These are phyloP conservation scores for Sericinus montela DNA, from an alignment of 2,888 invertebrate species.

Conservation along the genomic window DNA sequence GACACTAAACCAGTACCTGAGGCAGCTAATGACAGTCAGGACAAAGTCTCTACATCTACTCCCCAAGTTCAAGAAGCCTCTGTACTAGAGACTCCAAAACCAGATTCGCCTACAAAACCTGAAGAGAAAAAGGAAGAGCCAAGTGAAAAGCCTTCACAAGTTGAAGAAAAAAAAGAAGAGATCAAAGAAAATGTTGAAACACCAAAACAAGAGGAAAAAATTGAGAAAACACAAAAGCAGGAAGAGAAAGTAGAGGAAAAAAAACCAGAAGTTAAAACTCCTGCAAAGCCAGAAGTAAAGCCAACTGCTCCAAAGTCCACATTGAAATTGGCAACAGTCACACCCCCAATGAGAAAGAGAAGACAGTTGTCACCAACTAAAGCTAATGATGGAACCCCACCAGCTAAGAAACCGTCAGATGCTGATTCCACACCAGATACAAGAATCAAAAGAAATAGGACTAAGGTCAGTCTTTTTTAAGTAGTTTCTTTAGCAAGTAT, in stretches of 20 bases:
- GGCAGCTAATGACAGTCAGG: constrained; percentile 57
- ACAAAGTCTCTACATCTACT: constrained; percentile 45
- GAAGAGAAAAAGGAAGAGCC: constrained; percentile 51
- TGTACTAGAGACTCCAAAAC: constrained; percentile 43
- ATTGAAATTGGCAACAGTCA: constrained; percentile 76
- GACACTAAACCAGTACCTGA: constrained; percentile 62
- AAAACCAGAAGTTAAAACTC: constrained; percentile 39
- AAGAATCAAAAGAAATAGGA: constrained; percentile 65
- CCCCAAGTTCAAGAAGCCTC: constrained; percentile 41
- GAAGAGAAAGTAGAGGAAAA: constrained; percentile 35
- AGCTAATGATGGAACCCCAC: constrained; percentile 48
- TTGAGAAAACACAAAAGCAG: constrained; percentile 37
- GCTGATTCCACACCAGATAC: constrained; percentile 60
- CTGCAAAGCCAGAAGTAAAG: constrained; percentile 40
- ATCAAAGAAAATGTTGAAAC: constrained; percentile 32
- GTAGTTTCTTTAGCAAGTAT: too few species aligned
- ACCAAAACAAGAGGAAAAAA: constrained; percentile 49
- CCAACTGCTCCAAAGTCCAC: constrained; percentile 70
- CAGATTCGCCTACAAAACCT: constrained; percentile 40
- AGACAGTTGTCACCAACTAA: constrained; percentile 70
- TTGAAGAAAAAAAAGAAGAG: constrained; percentile 44
- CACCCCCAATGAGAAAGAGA: constrained; percentile 76
- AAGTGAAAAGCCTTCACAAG: constrained; percentile 36
- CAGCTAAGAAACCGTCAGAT: constrained; percentile 56
- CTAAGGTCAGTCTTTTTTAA: constrained; percentile 51